Evolutionary conservation across 2,113 vertebrate genomes (phyloP).

Genomic region (Clarias magur): DNA sequence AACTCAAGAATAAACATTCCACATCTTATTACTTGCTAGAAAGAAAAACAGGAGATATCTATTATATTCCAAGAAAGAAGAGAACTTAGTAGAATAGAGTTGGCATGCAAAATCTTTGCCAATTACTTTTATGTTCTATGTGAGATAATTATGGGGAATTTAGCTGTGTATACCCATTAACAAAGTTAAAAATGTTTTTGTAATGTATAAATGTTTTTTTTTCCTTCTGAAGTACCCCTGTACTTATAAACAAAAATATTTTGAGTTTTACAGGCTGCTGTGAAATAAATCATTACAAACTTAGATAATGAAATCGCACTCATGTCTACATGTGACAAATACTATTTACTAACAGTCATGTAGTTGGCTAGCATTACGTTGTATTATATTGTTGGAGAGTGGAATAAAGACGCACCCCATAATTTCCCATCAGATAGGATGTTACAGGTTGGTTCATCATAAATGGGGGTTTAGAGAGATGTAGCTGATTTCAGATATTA

Average conservation of each 20-base stretch:
- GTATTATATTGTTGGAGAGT: neutral
- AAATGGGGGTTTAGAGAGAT: neutral
- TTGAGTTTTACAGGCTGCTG: constrained; percentile 1
- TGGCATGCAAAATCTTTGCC: neutral
- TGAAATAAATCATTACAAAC: neutral
- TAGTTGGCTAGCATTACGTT: neutral
- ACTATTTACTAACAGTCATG: neutral
- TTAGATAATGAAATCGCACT: neutral
- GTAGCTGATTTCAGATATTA: neutral
- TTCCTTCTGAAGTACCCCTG: neutral
- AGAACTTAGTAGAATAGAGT: neutral
- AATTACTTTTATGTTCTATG: constrained; percentile 11
- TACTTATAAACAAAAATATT: constrained; percentile 3
- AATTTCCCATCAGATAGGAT: neutral
- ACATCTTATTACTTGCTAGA: neutral
- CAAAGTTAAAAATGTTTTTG: neutral
- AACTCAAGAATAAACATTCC: constrained; percentile 32
- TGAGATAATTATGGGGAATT: constrained; percentile 20
- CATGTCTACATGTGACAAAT: neutral
- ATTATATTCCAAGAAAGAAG: neutral
- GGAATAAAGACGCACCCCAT: neutral
- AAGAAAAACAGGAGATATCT: neutral
- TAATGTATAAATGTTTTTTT: neutral
- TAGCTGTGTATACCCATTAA: neutral
- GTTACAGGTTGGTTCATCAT: neutral